Conservation (phyloP, 2,797 vertebrate species). For the Sebastes flavidus region DNA sequence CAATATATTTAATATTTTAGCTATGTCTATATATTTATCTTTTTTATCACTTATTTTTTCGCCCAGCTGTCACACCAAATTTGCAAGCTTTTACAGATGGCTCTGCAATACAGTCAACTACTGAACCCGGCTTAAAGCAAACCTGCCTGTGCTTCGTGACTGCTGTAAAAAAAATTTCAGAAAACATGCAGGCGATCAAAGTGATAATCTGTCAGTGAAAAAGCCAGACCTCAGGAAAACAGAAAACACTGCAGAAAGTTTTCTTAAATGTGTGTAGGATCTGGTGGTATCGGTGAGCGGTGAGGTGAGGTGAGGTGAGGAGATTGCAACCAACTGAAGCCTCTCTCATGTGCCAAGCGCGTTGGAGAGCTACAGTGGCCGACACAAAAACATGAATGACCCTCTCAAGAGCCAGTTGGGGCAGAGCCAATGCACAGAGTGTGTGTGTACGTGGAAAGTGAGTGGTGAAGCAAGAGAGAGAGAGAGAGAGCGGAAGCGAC, state of each 20-base stretch:
- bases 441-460: too few species aligned
- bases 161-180: neutral
- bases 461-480: too few species aligned
- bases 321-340: too few species aligned
- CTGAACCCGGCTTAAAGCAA: conserved; percentile 5
- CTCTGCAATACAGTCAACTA: conserved; percentile 11
- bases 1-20: neutral
- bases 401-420: too few species aligned
- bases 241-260: neutral
- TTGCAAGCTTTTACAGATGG: conserved; percentile 25
- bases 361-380: too few species aligned
- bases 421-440: too few species aligned
- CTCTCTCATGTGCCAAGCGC: too few species aligned
- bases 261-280: neutral
- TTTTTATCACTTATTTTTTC: neutral
- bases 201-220: neutral
- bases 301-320: too few species aligned
- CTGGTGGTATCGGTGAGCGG: too few species aligned
- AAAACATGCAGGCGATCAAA: conserved; percentile 18
- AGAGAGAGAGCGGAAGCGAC: too few species aligned
- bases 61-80: conserved; percentile 21
- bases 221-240: neutral
- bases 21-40: neutral
- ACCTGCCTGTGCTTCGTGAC: neutral
- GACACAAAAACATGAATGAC: too few species aligned